These are phyloP conservation scores for Synanceia verrucosa DNA, from an alignment of 2,797 vertebrate species.

Conservation along the genomic window DNA sequence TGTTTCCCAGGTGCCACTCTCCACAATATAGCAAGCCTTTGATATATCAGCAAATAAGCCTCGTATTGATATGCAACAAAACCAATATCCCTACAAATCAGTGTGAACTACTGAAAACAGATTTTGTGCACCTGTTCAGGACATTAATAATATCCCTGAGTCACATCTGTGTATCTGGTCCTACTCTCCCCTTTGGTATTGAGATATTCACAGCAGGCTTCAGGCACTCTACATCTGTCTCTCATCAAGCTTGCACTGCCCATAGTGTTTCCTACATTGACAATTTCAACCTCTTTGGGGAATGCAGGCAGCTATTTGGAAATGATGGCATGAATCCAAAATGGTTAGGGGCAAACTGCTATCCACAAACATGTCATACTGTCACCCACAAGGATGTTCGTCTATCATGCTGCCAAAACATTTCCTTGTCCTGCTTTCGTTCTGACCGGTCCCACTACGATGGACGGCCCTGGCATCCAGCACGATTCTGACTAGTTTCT, in stretches of 20 bases:
- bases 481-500: not conserved
- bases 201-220: not conserved
- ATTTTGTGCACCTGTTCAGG: not conserved
- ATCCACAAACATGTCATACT: not conserved
- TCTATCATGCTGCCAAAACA: not conserved
- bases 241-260: not conserved
- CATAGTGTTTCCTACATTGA: not conserved
- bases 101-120: not conserved
- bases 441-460: not conserved
- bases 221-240: not conserved
- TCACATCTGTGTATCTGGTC: not conserved
- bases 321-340: not conserved
- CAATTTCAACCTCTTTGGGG: not conserved
- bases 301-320: not conserved
- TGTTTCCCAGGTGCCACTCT: not conserved
- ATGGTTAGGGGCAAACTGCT: not conserved
- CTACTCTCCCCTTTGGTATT: not conserved
- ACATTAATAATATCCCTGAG: not conserved
- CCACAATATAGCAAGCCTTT: not conserved
- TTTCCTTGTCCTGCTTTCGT: not conserved
- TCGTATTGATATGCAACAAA: not conserved
- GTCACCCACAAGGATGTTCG: not conserved
- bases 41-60: not conserved
- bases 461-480: not conserved
- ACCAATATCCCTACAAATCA: not conserved